These are phyloP conservation scores for Mesoclemmys tuberculata DNA, from an alignment of 2,113 vertebrate species.

Conservation along the genomic window DNA sequence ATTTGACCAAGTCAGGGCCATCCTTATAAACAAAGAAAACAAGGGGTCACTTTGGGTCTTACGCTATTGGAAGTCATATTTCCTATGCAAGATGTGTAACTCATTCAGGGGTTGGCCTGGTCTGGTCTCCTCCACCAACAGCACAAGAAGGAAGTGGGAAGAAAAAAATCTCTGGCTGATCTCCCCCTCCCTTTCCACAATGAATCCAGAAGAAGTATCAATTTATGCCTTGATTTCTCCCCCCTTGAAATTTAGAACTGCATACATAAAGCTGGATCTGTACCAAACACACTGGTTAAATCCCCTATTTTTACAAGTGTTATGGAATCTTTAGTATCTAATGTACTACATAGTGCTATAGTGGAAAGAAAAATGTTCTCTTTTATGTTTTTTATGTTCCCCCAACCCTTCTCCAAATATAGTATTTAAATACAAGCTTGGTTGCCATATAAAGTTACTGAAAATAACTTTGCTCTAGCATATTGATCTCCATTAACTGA, in stretches of 20 bases:
- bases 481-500: neutral
- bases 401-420: neutral
- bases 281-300: neutral
- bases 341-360: accelerated
- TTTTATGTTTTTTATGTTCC: neutral
- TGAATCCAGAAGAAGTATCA: neutral
- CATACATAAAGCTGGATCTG: neutral
- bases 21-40: neutral
- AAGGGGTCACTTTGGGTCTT: neutral
- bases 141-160: accelerated
- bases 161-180: neutral
- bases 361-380: neutral
- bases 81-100: neutral
- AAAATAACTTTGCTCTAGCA: neutral
- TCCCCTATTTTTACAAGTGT: neutral
- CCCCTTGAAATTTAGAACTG: neutral
- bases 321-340: neutral
- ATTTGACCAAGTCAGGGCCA: neutral
- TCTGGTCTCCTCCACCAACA: neutral
- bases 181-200: neutral
- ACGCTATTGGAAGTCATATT: neutral
- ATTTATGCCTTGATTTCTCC: neutral
- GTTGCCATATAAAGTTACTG: neutral
- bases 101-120: neutral
- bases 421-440: accelerated